Evolutionary conservation across 2,113 vertebrate genomes (phyloP), one percentile per base, ranked within the genome.

Genomic region (Galemys pyrenaicus): DNA sequence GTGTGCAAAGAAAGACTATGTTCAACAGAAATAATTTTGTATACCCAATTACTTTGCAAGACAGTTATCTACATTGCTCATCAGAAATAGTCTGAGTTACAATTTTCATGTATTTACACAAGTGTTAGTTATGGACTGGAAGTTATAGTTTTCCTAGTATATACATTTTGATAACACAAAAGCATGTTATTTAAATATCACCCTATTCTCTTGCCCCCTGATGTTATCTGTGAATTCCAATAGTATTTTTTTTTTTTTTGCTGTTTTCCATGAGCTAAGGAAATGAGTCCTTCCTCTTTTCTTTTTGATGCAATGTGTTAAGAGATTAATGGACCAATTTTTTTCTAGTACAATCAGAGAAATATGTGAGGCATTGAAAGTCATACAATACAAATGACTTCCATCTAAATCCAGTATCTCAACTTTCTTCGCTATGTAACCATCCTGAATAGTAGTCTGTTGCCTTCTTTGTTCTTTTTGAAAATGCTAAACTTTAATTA

Each of bases 401-500:
- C 35, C 54, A 1, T 83, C n/a, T 9, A 85, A 92, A 84, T 77
- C 65, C 87, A 90, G 78, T 74, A 6, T 49, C 39, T 93, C 77
- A 64, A 49, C 22, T 95, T 65, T 87, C 46, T 84, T 77, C 26
- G 62, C 19, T 49, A 32, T 84, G 68, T 85, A 87, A 54, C 89
- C 24, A 91, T 41, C 16, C 60, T 46, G 32, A 80, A 37, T 89
- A 77, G 26, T 37, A 68, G 10, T 26, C 91, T 46, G 77, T 79
- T 89, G n/a, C 44, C 62, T 62, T 71, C 46, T 74, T 67, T 65
- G 44, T 9, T 92, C 16, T 6, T 24, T 94, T 35, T 19, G 81
- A 44, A 84, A 84, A 78, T 70, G 39, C 15, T 90, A 39, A 92
- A 67, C 13, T 71, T 85, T 85, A 90, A 87, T 92, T 85, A 62